Percentiles rank a stretch among this genome's conserved stretches.
Conservation (phyloP, 1,140 invertebrate genomes). For the Antheraea pernyi region DNA sequence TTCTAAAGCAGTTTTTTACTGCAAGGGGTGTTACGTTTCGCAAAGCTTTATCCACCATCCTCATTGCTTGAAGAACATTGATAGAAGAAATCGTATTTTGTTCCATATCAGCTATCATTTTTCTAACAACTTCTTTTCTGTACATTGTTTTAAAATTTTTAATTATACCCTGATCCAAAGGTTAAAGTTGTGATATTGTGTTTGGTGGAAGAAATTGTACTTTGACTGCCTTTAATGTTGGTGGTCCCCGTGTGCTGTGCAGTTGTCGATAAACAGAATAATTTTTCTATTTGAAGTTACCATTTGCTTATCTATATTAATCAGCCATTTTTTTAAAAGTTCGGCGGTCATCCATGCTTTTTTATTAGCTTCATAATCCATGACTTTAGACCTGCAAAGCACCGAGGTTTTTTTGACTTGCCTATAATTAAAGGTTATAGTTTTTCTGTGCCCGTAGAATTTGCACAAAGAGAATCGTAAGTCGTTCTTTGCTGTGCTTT, state of each 20-base stretch:
- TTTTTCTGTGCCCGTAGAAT: conserved; percentile 26
- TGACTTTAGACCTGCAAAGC: conserved; percentile 60
- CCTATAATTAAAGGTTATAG: conserved; percentile 16
- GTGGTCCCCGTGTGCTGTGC: conserved; percentile 40
- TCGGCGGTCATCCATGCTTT: conserved; percentile 73
- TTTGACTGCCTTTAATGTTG: conserved; percentile 34
- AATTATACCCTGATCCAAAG: conserved; percentile 26
- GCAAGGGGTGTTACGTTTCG: too few species aligned
- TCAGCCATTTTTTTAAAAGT: conserved; percentile 54
- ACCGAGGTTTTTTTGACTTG: conserved; percentile 54
- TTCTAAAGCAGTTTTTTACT: too few species aligned
- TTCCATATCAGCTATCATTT: neutral
- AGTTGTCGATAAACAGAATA: conserved; percentile 75
- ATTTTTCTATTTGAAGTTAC: conserved; percentile 58
- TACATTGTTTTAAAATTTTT: conserved; percentile 21
- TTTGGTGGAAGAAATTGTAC: too few species aligned
- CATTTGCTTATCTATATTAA: conserved; percentile 48
- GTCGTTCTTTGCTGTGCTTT: conserved; percentile 25
- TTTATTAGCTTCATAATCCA: conserved; percentile 61
- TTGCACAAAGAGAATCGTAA: conserved; percentile 24
- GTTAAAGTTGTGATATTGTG: conserved; percentile 26
- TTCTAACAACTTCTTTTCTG: too few species aligned
- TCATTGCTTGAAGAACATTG: too few species aligned
- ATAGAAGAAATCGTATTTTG: neutral
- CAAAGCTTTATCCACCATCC: too few species aligned